Evolutionary conservation across 2,797 vertebrate species (phyloP).

Genomic region (Mus spretus): DNA sequence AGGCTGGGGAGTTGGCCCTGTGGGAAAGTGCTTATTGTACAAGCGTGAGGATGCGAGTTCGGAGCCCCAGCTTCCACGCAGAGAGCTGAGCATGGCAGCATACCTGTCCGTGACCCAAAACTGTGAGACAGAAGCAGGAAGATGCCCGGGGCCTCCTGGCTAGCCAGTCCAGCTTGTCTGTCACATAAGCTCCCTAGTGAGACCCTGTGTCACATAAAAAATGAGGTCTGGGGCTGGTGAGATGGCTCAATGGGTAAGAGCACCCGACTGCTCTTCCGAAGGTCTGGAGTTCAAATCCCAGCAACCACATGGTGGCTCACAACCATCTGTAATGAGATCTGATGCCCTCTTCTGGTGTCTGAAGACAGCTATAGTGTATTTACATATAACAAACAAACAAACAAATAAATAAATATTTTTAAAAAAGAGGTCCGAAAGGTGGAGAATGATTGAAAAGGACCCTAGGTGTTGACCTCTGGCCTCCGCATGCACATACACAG

Average conservation of each 20-base stretch:
- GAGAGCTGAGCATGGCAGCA: not conserved
- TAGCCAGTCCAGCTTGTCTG: not conserved
- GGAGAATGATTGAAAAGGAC: not conserved
- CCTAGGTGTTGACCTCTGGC: not conserved
- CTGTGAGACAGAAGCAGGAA: not conserved
- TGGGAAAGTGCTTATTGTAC: too few relatives aligned
- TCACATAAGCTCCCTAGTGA: not conserved
- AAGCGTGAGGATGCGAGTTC: not conserved
- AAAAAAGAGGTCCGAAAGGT: not conserved
- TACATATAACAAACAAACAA: too few relatives aligned
- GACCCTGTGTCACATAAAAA: not conserved
- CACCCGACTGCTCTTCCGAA: too few relatives aligned
- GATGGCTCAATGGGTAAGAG: too few relatives aligned
- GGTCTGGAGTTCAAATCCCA: too few relatives aligned
- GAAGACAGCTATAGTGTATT: too few relatives aligned
- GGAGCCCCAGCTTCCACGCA: not conserved
- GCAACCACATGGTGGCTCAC: too few relatives aligned
- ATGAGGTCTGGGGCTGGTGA: not conserved
- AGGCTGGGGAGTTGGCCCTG: too few relatives aligned
- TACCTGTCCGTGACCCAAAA: not conserved
- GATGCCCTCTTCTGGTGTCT: too few relatives aligned
- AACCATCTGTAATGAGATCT: too few relatives aligned
- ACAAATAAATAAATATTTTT: too few relatives aligned
- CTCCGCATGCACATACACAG: too few relatives aligned
- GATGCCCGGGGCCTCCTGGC: not conserved